Evolutionary conservation across 2,888 invertebrate genomes (phyloP).

Genomic region (Ophion costatus): DNA sequence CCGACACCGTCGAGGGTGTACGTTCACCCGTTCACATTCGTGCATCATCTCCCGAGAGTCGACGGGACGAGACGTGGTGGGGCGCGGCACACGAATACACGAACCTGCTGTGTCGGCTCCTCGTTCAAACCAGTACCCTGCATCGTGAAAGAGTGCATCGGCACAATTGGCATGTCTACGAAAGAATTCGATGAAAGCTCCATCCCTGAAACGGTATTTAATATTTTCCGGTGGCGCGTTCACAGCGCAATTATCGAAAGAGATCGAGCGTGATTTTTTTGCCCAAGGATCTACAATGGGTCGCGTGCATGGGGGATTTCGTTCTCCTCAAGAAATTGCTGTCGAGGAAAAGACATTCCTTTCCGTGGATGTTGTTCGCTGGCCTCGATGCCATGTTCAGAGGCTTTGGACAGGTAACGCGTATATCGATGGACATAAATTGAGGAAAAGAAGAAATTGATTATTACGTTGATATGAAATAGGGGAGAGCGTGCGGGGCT

Average conservation of each 20-base stretch:
- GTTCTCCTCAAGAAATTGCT: constrained; percentile 73
- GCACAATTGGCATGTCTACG: constrained; percentile 46
- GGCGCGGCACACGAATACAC: constrained; percentile 32
- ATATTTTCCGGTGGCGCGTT: background rate
- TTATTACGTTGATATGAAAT: no score
- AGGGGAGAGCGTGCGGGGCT: no score
- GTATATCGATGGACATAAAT: no score
- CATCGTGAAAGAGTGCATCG: constrained; percentile 13
- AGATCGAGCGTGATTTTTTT: constrained; percentile 10
- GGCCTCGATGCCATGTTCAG: constrained; percentile 80
- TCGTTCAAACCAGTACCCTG: constrained; percentile 31
- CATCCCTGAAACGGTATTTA: constrained; percentile 19
- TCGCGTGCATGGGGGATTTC: constrained; percentile 79
- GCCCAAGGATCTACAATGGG: constrained; percentile 72
- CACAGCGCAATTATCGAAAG: background rate
- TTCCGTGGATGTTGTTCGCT: constrained; percentile 76
- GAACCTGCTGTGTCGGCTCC: background rate
- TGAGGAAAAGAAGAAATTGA: no score
- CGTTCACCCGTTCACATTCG: constrained; percentile 1
- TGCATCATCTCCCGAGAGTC: constrained; percentile 1
- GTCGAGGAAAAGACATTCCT: constrained; percentile 68
- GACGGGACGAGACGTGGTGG: constrained; percentile 22
- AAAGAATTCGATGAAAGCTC: constrained; percentile 38
- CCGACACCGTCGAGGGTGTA: background rate
- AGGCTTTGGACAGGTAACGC: constrained; percentile 80